Evolutionary conservation across 2,888 invertebrate genomes (phyloP).

Genomic region (Anoplius nigerrimus): DNA sequence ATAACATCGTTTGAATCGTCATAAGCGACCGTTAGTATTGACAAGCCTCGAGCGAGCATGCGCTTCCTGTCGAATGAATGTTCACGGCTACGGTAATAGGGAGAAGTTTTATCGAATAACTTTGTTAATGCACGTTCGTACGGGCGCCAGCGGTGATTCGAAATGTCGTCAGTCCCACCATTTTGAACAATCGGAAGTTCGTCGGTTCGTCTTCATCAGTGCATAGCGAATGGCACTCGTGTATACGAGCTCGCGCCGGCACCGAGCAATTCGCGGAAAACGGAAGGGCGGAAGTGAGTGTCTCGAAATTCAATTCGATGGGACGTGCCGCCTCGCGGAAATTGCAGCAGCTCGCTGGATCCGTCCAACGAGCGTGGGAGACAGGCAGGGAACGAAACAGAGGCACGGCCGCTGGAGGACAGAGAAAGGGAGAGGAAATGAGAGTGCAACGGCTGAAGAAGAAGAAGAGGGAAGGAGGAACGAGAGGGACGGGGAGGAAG

Average conservation of each 20-base stretch:
- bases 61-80: no score
- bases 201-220: slow-evolving; percentile 6
- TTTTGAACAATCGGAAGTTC: background rate
- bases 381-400: background rate
- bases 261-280: slow-evolving; percentile 13
- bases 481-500: background rate
- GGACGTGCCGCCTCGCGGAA: slow-evolving; percentile 21
- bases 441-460: background rate
- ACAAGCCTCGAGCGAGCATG: no score
- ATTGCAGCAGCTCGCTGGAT: slow-evolving; percentile 26
- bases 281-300: slow-evolving; percentile 15
- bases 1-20: no score
- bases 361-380: slow-evolving; percentile 7
- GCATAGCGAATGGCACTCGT: background rate
- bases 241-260: background rate
- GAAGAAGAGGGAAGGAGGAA: background rate
- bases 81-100: no score
- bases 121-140: no score
- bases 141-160: no score
- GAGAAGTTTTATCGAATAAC: no score
- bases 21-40: no score
- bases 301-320: slow-evolving; percentile 25
- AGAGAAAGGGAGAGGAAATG: no score
- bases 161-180: background rate
- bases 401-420: no score